Evolutionary conservation across 2,797 vertebrate species (phyloP), one percentile per base, ranked within the genome.

Genomic region (Silurus aristotelis): DNA sequence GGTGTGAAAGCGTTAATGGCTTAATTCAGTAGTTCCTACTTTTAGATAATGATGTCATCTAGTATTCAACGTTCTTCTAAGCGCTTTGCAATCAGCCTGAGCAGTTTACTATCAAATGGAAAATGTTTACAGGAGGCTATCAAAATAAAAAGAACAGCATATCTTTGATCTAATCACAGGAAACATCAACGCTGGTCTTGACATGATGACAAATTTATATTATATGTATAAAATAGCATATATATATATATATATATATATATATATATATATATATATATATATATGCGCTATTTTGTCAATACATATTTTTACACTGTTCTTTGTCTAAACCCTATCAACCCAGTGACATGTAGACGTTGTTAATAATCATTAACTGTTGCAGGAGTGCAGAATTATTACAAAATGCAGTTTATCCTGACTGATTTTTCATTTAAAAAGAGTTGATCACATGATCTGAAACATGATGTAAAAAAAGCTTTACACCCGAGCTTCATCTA

Each of bases 31-130:
- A 14, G 4, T 87, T 70, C 58, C 60, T 67, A 67, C 31, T 73
- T 80, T 84, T 84, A 60, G 56, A 58, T 17, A 13, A 55, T 83
- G 73, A 86, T 7, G 38, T 78, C 72, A 63, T 58, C 56, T n/a
- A 55, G 10, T 68, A 38, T 58, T 70, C 12, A 22, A 5, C 15
- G 12, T 58, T 70, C 68, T 31, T 72, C 12, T 27, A 52, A 6
- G 60, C 6, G 3, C 19, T 60, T 52, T 67, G 7, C n/a, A 66
- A 61, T n/a, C 56, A 27, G 58, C 55, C 25, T 38, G 12, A 58
- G 31, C 17, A 79, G 58, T 14, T 79, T 55, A 43, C n/a, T 80
- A 25, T 48, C 12, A 56, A 66, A 5, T 6, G 5, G 15, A 55
- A 25, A 72, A 66, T 56, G 43, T 85, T 27, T 64, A 61, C 66